Evolutionary conservation across 2,797 vertebrate genomes (phyloP), one percentile per base, ranked within the genome.

Genomic region (Luscinia megarhynchos): DNA sequence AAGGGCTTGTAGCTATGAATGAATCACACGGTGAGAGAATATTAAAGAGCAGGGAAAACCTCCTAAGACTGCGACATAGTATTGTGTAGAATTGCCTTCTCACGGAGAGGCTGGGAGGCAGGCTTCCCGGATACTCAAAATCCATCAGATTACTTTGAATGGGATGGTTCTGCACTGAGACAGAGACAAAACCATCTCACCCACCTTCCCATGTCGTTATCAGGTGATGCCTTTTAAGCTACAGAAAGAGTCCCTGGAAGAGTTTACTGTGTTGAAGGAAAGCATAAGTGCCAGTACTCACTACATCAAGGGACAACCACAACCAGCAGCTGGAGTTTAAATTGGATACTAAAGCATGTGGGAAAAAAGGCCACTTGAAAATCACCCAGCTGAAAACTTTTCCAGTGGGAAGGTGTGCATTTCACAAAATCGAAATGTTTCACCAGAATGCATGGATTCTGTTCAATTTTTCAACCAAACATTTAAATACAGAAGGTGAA

Each of bases 241-340:
- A 61, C 26, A 50, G 53, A 0, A 8, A 88, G 59, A 76, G 57
- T 20, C 46, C 53, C 16, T 84, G 74, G 51, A 96, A 73, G 70
- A 82, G 32, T 50, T 73, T 40, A 30, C 64, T 87, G 43, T 38
- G 46, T 50, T 80, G 69, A 79, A 91, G 57, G 59, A 77, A 94
- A 88, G 45, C 10, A 6, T 23, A 57, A 67, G 50, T 79, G 63
- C 41, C 83, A 77, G 68, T 19, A 11, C 75, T 91, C 11, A 0
- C 85, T 92, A 51, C 50, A 84, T 43, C 43, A 69, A 87, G 54
- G 58, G 68, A 89, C 63, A 19, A 62, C 87, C 57, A 2, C 81
- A 84, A 58, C 72, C 94, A 91, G 90, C 93, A 96, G 90, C 91
- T 96, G 91, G 79, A 95, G 78, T 94, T 87, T 89, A 79, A 96